A percentile compares a stretch with the other conserved stretches of the same genome.
phyloP scores from a whole-genome alignment of 1,140 invertebrate species.

The Solenopsis fugax region DNA sequence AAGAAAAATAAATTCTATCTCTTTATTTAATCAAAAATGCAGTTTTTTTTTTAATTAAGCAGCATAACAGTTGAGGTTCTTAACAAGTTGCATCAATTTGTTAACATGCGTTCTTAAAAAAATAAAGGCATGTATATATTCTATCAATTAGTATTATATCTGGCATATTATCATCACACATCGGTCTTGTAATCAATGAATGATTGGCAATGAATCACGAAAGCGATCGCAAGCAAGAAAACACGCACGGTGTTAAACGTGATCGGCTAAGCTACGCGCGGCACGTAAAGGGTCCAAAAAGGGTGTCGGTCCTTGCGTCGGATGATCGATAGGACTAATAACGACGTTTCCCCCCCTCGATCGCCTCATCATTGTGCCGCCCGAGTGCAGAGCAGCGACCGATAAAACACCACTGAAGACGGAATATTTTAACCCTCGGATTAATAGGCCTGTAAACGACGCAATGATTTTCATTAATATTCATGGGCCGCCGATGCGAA shows the following conservation, averaged over 20 bases:
- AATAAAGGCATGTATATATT: neutral
- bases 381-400: conserved; percentile 55
- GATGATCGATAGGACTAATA: conserved; percentile 87
- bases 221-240: conserved; percentile 33
- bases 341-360: conserved; percentile 68
- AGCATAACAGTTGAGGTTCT: neutral
- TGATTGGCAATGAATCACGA: conserved; percentile 35
- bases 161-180: neutral
- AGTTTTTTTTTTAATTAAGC: too few relatives aligned
- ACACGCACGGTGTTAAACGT: conserved; percentile 50
- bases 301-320: conserved; percentile 65
- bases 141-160: conserved; percentile 43
- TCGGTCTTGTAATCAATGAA: neutral
- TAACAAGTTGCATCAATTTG: neutral
- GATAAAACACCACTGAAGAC: conserved; percentile 84
- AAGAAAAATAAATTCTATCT: too few relatives aligned
- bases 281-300: conserved; percentile 57
- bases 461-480: conserved; percentile 86
- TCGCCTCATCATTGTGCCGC: conserved; percentile 16
- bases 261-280: conserved; percentile 39
- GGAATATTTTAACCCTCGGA: conserved; percentile 83
- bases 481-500: conserved; percentile 81
- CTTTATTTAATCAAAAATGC: too few relatives aligned
- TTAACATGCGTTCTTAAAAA: neutral
- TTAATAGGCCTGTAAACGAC: conserved; percentile 85